phyloP scores from a whole-genome alignment of 2,113 vertebrate genomes.

The Ivindomyrus marchei region DNA sequence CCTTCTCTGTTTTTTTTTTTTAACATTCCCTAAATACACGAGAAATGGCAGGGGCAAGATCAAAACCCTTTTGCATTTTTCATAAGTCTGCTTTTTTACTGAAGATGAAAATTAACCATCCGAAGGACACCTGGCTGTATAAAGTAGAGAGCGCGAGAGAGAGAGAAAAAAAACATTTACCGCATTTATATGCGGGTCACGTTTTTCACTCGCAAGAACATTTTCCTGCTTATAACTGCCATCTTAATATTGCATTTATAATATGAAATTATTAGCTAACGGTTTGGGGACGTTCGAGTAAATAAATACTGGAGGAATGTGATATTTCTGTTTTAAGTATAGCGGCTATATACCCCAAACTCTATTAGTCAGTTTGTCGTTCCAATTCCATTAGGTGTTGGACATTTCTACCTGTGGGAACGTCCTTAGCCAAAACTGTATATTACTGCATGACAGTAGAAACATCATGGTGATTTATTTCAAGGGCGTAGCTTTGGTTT shows the following conservation, averaged over 20 bases:
- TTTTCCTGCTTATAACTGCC: neutral
- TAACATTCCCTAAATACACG: constrained; percentile 14
- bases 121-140: constrained; percentile 19
- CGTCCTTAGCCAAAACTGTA: neutral
- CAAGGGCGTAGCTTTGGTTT: no score
- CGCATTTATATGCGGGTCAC: constrained; percentile 31
- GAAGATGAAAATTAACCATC: constrained; percentile 35
- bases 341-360: neutral
- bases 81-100: constrained; percentile 29
- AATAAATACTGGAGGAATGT: neutral
- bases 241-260: neutral
- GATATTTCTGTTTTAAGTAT: neutral
- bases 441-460: neutral
- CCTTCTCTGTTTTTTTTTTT: neutral
- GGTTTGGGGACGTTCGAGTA: neutral
- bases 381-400: neutral
- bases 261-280: neutral
- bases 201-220: neutral
- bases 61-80: constrained; percentile 33
- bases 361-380: neutral
- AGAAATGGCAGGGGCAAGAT: constrained; percentile 24
- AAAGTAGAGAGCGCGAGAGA: neutral
- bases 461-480: neutral
- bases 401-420: neutral
- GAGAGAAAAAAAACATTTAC: neutral